These are phyloP conservation scores for Cyclophora albipunctata DNA, from an alignment of 2,888 invertebrate species.

Conservation along the genomic window DNA sequence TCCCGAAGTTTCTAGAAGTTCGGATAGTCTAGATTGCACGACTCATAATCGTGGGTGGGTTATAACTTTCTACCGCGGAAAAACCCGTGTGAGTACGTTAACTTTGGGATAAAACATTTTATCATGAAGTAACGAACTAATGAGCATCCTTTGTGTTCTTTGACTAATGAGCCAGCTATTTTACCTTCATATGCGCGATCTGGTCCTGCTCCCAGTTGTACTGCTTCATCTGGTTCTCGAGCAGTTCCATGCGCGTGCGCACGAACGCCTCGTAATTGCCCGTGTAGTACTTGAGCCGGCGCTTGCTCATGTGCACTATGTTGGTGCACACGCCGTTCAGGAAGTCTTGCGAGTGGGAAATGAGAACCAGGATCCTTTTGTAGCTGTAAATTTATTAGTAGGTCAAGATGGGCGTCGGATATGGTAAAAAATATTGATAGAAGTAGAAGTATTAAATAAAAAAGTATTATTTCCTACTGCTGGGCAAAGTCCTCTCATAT, in stretches of 20 bases:
- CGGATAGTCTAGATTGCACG: too few species aligned
- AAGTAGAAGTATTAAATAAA: background rate
- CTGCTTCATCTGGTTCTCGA: conserved; percentile 99
- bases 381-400: conserved; percentile 73
- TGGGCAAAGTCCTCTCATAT: too few species aligned
- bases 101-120: too few species aligned
- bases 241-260: conserved; percentile 92
- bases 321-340: conserved; percentile 98
- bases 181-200: conserved; percentile 97
- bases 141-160: too few species aligned
- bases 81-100: too few species aligned
- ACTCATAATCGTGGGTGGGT: too few species aligned
- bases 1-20: too few species aligned
- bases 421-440: background rate
- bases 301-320: conserved; percentile 96
- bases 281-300: conserved; percentile 94
- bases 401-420: too few species aligned
- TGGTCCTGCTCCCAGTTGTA: conserved; percentile 99
- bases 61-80: too few species aligned
- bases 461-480: too few species aligned
- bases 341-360: conserved; percentile 99
- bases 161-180: too few species aligned
- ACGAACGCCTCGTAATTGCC: conserved; percentile 98
- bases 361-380: conserved; percentile 96
- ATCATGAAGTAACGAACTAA: too few species aligned